These are phyloP conservation scores for Emydocephalus ijimae DNA, from an alignment of 2,113 vertebrate species.

Conservation along the genomic window DNA sequence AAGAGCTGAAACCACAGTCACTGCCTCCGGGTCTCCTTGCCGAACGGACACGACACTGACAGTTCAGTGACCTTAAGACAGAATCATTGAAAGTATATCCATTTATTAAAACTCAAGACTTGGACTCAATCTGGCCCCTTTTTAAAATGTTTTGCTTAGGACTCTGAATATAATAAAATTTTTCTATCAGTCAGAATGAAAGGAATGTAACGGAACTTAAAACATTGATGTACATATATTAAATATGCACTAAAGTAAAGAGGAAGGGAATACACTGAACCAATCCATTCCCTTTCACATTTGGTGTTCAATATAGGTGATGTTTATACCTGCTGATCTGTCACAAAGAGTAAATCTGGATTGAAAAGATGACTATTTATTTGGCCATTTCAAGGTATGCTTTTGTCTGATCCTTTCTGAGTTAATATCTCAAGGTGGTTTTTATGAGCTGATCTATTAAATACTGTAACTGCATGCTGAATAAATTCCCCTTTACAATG, in stretches of 20 bases:
- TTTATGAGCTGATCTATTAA: neutral
- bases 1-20: no score
- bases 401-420: neutral
- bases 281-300: no score
- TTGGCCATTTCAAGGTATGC: no score
- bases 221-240: no score
- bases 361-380: no score
- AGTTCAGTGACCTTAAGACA: neutral
- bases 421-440: neutral
- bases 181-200: neutral
- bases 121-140: neutral
- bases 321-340: no score
- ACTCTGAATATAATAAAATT: neutral
- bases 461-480: neutral
- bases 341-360: rapidly evolving
- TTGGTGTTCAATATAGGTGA: neutral
- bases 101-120: neutral
- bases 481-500: neutral
- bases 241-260: neutral
- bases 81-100: neutral
- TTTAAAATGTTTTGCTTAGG: neutral
- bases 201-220: neutral
- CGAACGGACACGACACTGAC: no score
- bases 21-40: no score
- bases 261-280: no score